Conservation (phyloP, 2,113 vertebrate genomes). For the Petrocephalus microphthalmus region DNA sequence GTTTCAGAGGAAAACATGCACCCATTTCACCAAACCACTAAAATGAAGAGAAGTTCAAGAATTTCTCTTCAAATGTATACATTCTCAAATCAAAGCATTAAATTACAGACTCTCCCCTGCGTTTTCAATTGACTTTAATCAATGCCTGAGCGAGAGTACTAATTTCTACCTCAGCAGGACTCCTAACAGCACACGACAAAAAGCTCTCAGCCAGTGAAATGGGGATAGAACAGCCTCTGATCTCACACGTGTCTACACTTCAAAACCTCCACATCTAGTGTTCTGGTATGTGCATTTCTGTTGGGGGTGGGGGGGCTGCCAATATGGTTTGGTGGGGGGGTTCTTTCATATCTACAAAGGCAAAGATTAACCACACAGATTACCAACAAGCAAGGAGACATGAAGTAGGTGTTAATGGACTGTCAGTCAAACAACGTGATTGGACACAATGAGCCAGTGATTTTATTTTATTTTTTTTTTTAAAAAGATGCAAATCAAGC, state of each 20-base stretch:
- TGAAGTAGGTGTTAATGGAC: slow-evolving; percentile 3
- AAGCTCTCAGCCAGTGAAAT: not conserved
- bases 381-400: not conserved
- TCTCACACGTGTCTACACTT: not conserved
- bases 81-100: not conserved
- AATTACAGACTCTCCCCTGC: not conserved
- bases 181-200: not conserved
- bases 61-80: not conserved
- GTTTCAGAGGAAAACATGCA: not conserved
- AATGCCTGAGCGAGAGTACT: not conserved
- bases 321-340: not conserved
- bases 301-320: not conserved
- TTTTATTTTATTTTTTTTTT: no score
- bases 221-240: not conserved
- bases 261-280: not conserved
- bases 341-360: not conserved
- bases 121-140: not conserved
- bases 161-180: not conserved
- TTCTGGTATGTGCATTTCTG: not conserved
- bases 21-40: not conserved
- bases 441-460: slow-evolving; percentile 1
- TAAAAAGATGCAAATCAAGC: slow-evolving; percentile 5
- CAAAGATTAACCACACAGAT: not conserved
- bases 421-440: not conserved
- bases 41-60: not conserved